Evolutionary conservation across 1,140 invertebrate species (phyloP).

Genomic region (Sminthurides bifidus): DNA sequence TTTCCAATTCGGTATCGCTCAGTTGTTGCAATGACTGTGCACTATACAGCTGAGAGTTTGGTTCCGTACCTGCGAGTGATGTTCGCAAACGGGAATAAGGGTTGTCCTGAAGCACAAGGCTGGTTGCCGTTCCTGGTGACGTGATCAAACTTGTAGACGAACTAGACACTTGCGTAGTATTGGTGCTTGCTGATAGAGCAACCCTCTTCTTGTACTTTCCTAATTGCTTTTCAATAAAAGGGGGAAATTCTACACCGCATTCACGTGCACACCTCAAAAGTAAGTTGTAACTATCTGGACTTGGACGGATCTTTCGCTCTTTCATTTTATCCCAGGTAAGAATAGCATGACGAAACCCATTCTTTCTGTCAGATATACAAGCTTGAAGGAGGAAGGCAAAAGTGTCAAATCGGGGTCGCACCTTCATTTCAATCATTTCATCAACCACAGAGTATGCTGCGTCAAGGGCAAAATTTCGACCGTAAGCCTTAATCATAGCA

Average conservation of each 20-base stretch:
- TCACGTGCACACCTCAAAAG: constrained; percentile 63
- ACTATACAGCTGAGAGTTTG: neutral
- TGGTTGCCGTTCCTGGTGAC: neutral
- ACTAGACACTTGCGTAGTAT: too few relatives aligned
- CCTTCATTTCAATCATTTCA: constrained; percentile 56
- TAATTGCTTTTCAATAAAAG: neutral
- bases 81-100: neutral
- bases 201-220: constrained; percentile 3
- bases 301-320: constrained; percentile 49
- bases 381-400: constrained; percentile 70
- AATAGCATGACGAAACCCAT: constrained; percentile 66
- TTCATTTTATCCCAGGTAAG: constrained; percentile 74
- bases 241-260: constrained; percentile 39
- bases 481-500: constrained; percentile 83
- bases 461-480: constrained; percentile 58
- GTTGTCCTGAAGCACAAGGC: constrained; percentile 7
- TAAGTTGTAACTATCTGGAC: constrained; percentile 65
- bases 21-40: neutral
- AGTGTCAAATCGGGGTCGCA: constrained; percentile 54
- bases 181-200: too few relatives aligned
- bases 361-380: constrained; percentile 60
- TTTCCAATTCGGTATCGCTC: neutral
- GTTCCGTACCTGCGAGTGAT: neutral
- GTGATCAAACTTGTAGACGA: too few relatives aligned
- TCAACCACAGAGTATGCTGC: constrained; percentile 69